Evolutionary conservation across 2,888 invertebrate genomes (phyloP).

Genomic region (Papilio elwesi): DNA sequence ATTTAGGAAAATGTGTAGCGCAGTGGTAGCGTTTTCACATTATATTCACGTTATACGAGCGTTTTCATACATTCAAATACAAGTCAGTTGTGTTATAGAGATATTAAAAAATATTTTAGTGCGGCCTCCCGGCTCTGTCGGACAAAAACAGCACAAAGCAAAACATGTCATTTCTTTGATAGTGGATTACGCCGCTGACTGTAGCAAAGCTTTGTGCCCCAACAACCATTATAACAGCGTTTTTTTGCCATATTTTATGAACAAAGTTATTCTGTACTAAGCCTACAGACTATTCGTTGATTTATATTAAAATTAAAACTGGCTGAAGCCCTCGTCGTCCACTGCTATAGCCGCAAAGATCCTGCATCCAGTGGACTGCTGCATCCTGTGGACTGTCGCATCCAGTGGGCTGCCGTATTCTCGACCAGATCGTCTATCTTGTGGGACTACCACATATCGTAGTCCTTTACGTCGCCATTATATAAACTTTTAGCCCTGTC

Average conservation of each 20-base stretch:
- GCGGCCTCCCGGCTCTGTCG: constrained; percentile 13
- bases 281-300: background rate
- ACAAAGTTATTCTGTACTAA: background rate
- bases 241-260: constrained; percentile 25
- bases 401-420: no score
- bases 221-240: constrained; percentile 23
- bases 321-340: background rate
- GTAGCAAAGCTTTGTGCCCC: constrained; percentile 34
- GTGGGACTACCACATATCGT: no score
- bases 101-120: constrained; percentile 35
- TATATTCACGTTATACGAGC: background rate
- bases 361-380: no score
- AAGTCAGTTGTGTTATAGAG: constrained; percentile 25
- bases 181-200: constrained; percentile 34
- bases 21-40: background rate
- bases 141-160: constrained; percentile 37
- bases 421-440: no score
- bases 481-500: no score
- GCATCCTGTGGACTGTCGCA: no score
- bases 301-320: background rate
- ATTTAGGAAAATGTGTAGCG: background rate
- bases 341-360: no score
- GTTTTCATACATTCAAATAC: background rate
- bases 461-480: no score
- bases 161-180: constrained; percentile 39